A percentile compares a stretch with the other conserved stretches of the same genome.
Evolutionary conservation across 2,113 vertebrate genomes (phyloP).

Genomic region (Shinisaurus crocodilurus): DNA sequence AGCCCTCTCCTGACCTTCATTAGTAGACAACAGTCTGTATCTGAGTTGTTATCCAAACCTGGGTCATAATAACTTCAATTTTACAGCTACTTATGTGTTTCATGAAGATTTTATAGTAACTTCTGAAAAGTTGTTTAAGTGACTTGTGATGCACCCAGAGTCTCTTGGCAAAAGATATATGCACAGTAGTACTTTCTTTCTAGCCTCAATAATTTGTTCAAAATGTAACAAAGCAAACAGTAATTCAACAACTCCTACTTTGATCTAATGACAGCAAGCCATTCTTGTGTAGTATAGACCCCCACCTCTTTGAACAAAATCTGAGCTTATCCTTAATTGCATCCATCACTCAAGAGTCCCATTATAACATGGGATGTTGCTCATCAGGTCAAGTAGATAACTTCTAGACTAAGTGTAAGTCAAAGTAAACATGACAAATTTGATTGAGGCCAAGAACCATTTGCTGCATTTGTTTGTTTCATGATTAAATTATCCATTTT

Average conservation of each 20-base stretch:
- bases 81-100: neutral
- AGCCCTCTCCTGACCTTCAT: neutral
- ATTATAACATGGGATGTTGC: neutral
- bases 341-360: neutral
- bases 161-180: neutral
- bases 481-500: neutral
- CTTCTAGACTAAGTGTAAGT: neutral
- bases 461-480: neutral
- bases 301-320: neutral
- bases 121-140: neutral
- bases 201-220: neutral
- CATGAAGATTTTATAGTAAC: neutral
- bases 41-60: neutral
- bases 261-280: neutral
- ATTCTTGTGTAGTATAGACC: neutral
- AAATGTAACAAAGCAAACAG: neutral
- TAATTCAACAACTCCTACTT: neutral
- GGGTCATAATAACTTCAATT: neutral
- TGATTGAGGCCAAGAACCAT: neutral
- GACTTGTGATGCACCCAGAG: neutral
- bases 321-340: neutral
- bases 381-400: constrained; percentile 14
- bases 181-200: neutral
- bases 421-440: neutral
- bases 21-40: neutral